These are phyloP conservation scores for Orchestes rusci DNA, from an alignment of 2,888 invertebrate genomes.

Conservation along the genomic window DNA sequence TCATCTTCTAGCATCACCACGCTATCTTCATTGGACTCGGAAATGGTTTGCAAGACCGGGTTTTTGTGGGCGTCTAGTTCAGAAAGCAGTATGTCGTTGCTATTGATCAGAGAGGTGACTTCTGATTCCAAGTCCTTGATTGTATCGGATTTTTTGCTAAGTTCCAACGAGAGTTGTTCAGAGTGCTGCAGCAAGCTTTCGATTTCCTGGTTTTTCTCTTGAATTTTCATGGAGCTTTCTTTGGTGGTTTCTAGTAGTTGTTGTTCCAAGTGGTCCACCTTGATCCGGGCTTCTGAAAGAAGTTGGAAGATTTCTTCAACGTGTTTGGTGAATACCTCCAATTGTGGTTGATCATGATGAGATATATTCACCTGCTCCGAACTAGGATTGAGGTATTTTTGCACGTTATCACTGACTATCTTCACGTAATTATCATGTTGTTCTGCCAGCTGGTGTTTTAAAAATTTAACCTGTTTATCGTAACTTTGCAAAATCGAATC, in stretches of 20 bases:
- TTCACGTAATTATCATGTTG: constrained; percentile 32
- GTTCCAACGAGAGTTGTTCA: constrained; percentile 39
- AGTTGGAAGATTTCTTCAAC: constrained; percentile 51
- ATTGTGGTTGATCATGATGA: constrained; percentile 30
- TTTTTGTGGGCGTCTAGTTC: constrained; percentile 59
- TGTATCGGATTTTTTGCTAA: constrained; percentile 37
- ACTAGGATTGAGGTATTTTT: constrained; percentile 18
- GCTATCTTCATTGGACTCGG: constrained; percentile 66
- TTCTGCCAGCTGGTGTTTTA: constrained; percentile 39
- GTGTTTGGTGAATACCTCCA: constrained; percentile 39
- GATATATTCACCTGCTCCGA: constrained; percentile 5
- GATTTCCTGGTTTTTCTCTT: constrained; percentile 42
- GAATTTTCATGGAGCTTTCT: constrained; percentile 40
- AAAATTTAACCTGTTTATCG: constrained; percentile 30
- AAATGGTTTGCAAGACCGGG: constrained; percentile 58
- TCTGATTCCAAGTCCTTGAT: constrained; percentile 51
- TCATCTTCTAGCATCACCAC: constrained; percentile 57
- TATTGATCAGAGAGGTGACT: constrained; percentile 60
- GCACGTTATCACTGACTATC: constrained; percentile 33
- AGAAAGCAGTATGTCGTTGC: constrained; percentile 61
- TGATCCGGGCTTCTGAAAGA: constrained; percentile 52
- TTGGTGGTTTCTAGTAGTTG: constrained; percentile 52
- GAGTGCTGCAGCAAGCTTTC: constrained; percentile 40
- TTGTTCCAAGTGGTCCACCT: constrained; percentile 52
- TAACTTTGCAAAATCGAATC: constrained; percentile 31